phyloP scores from a whole-genome alignment of 2,797 vertebrate species.

The Furcifer pardalis region DNA sequence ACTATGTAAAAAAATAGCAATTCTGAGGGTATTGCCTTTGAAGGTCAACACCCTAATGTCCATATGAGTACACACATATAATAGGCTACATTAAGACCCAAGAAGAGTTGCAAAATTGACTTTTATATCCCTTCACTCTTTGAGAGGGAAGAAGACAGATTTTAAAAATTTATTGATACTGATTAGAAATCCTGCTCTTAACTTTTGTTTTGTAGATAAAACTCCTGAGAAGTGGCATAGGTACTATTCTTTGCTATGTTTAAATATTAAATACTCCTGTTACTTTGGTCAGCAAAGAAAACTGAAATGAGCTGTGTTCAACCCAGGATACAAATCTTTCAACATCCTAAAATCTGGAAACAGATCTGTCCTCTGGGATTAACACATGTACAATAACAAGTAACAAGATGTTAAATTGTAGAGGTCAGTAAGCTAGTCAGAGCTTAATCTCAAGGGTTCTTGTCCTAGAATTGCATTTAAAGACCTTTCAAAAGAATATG shows the following conservation, averaged over 20 bases:
- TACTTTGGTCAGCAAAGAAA: not conserved
- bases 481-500: conserved; percentile 31
- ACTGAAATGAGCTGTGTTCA: conserved; percentile 6
- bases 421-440: conserved; percentile 22
- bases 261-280: not conserved
- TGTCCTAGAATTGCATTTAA: conserved; percentile 13
- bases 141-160: not conserved
- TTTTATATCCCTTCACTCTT: not conserved
- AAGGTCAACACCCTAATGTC: too few relatives aligned
- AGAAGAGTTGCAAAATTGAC: not conserved
- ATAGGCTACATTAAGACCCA: too few relatives aligned
- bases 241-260: not conserved
- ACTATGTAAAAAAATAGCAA: too few relatives aligned
- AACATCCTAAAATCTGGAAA: not conserved
- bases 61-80: too few relatives aligned
- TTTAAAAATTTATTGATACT: not conserved
- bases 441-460: conserved; percentile 33
- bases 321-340: conserved; percentile 4
- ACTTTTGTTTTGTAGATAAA: not conserved
- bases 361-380: conserved; percentile 3
- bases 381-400: conserved; percentile 32
- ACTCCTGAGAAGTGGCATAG: not conserved
- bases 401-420: conserved; percentile 37
- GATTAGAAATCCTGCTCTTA: not conserved
- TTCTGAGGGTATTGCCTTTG: too few relatives aligned